A percentile compares a stretch with the other conserved stretches of the same genome.
Conservation (phyloP, 1,140 invertebrate species). For the Leptestheria dahalacensis region DNA sequence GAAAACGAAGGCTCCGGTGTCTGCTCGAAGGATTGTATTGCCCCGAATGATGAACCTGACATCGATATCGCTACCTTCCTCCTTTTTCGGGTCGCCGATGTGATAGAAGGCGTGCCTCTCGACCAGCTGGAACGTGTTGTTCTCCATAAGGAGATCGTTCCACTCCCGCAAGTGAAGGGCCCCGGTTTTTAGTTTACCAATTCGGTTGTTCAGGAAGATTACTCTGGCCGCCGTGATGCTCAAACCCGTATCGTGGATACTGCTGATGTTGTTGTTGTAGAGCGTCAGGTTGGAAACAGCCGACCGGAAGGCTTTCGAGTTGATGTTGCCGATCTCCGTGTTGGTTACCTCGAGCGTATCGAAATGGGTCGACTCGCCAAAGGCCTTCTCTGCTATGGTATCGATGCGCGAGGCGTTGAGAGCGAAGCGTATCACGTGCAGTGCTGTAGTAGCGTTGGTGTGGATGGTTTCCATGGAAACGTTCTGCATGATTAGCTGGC, state of each 20-base stretch:
- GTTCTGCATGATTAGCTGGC: neutral
- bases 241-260: neutral
- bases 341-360: conserved; percentile 8
- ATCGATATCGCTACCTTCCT: neutral
- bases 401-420: conserved; percentile 5
- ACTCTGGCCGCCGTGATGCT: conserved; percentile 5
- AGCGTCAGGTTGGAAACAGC: conserved; percentile 1
- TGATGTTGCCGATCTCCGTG: conserved; percentile 2
- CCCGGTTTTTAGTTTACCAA: neutral
- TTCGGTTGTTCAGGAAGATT: conserved; percentile 3
- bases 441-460: conserved; percentile 6
- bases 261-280: neutral
- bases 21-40: conserved; percentile 4
- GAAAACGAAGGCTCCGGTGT: conserved; percentile 9
- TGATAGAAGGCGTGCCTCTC: conserved; percentile 11
- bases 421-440: neutral
- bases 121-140: conserved; percentile 9
- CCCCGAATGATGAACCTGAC: conserved; percentile 1
- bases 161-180: conserved; percentile 8
- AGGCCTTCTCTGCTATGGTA: neutral
- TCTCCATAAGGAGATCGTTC: conserved; percentile 13
- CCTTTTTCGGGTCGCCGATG: conserved; percentile 7
- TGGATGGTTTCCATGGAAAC: conserved; percentile 5
- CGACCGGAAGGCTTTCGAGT: neutral
- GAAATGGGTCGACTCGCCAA: conserved; percentile 1